A percentile compares a stretch with the other conserved stretches of the same genome.
These are phyloP conservation scores for Simalia tracyae DNA, from an alignment of 2,797 vertebrate species.

Conservation along the genomic window DNA sequence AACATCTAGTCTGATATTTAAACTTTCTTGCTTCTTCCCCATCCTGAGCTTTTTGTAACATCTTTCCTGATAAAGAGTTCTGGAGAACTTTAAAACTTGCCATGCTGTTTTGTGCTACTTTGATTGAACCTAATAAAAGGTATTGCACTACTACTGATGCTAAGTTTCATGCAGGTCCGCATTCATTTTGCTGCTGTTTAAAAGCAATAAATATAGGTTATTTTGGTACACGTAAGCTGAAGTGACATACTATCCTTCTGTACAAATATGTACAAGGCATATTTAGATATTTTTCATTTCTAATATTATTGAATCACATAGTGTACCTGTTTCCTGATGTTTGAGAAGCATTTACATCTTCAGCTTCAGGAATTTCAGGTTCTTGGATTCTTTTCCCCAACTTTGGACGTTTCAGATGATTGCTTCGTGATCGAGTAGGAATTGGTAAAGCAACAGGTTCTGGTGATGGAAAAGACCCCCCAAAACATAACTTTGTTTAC, in stretches of 20 bases:
- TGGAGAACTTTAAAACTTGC: background rate
- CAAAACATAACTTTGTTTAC: background rate
- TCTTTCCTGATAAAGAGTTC: background rate
- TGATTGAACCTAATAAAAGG: background rate
- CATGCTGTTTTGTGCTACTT: background rate
- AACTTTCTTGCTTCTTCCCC: background rate
- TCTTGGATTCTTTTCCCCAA: constrained; percentile 61
- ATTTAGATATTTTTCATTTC: background rate
- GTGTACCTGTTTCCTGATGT: constrained; percentile 58
- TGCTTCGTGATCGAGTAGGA: constrained; percentile 62
- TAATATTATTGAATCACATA: constrained; percentile 10
- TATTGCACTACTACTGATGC: background rate
- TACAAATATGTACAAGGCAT: background rate
- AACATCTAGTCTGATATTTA: background rate
- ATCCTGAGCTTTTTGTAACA: background rate
- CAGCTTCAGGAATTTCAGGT: constrained; percentile 46
- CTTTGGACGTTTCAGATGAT: constrained; percentile 71
- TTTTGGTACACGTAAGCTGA: background rate
- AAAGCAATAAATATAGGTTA: background rate
- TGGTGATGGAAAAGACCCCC: constrained; percentile 37
- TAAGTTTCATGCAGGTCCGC: background rate
- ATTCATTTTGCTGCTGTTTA: background rate
- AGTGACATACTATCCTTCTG: background rate
- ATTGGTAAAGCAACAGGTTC: constrained; percentile 52
- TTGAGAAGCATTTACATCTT: constrained; percentile 47